Evolutionary conservation across 2,888 invertebrate genomes (phyloP).

Genomic region (Tetranychus truncatus): DNA sequence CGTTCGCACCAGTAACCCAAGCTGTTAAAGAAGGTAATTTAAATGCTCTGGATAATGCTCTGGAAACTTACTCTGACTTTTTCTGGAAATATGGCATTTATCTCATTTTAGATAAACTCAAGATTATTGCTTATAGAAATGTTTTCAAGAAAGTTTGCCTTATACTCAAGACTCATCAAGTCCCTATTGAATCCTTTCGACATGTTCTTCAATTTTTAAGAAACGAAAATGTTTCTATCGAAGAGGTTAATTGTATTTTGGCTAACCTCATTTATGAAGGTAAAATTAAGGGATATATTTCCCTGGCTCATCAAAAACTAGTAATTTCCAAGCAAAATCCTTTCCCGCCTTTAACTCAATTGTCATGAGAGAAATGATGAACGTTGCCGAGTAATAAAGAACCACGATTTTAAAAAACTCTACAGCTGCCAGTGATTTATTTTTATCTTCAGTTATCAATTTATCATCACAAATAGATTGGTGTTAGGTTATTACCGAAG

Average conservation of each 20-base stretch:
- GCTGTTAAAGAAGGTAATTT: constrained; percentile 73
- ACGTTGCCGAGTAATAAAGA: no score
- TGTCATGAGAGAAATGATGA: background rate
- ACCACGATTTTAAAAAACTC: no score
- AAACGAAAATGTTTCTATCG: constrained; percentile 61
- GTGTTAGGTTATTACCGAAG: no score
- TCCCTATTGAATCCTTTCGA: constrained; percentile 58
- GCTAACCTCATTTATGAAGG: constrained; percentile 90
- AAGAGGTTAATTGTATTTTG: constrained; percentile 87
- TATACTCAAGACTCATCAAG: constrained; percentile 48
- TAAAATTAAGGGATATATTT: constrained; percentile 94
- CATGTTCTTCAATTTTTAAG: constrained; percentile 39
- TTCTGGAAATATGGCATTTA: constrained; percentile 94
- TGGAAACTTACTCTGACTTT: constrained; percentile 69
- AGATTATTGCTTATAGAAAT: constrained; percentile 83
- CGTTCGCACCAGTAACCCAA: constrained; percentile 71
- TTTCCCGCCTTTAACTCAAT: constrained; percentile 48
- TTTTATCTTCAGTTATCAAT: no score
- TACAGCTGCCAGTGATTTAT: no score
- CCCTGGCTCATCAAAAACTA: constrained; percentile 85
- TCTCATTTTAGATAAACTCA: constrained; percentile 84
- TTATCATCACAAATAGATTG: no score
- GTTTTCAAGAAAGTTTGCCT: constrained; percentile 68
- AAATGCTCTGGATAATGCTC: constrained; percentile 56
- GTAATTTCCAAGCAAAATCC: constrained; percentile 94